These are phyloP conservation scores for Ailurus styani DNA, from an alignment of 2,113 vertebrate genomes.

Conservation along the genomic window DNA sequence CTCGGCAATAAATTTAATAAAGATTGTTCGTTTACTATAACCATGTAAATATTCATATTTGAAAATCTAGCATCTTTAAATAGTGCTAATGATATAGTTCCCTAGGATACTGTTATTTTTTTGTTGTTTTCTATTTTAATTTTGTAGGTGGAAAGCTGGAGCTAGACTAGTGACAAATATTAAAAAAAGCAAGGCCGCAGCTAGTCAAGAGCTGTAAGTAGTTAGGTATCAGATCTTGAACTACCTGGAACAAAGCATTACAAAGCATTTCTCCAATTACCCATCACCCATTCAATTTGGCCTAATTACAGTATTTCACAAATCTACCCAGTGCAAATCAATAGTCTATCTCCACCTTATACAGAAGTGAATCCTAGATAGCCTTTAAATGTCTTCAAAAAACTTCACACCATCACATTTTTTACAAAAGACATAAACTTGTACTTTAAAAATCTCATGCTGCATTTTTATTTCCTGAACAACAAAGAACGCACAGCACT, in stretches of 20 bases:
- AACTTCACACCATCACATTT: background rate
- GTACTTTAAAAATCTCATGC: background rate
- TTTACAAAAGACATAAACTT: background rate
- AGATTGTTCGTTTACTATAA: background rate
- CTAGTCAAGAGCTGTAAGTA: background rate
- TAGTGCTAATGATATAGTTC: background rate
- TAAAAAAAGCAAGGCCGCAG: background rate
- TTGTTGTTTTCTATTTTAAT: slow-evolving; percentile 14
- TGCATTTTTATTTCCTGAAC: slow-evolving; percentile 8
- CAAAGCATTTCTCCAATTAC: background rate
- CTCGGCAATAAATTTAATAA: background rate
- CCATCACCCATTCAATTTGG: background rate
- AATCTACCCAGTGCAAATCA: background rate
- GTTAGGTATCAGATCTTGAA: background rate
- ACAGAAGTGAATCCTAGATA: background rate
- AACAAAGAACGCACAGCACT: background rate
- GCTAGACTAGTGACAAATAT: background rate
- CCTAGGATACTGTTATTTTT: background rate
- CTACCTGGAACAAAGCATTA: background rate
- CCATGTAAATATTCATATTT: background rate
- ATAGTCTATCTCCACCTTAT: background rate
- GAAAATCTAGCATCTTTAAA: background rate
- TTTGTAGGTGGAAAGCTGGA: background rate
- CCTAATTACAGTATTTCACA: background rate
- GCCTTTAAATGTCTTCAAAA: background rate